Conservation (phyloP, 2,797 vertebrate species). For the Salmo trutta region DNA sequence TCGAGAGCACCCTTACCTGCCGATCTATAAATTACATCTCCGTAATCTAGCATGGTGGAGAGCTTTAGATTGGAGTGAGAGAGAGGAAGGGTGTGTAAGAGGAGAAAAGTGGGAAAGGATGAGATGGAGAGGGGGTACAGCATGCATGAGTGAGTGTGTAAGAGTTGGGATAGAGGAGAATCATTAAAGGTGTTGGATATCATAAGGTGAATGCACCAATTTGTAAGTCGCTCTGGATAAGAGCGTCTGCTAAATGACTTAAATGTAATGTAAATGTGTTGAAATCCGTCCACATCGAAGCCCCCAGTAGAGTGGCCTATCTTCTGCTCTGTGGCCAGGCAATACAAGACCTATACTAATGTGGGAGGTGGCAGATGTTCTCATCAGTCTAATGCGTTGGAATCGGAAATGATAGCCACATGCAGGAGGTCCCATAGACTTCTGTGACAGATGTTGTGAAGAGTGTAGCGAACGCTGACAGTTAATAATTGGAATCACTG, state of each 20-base stretch:
- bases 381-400: conserved; percentile 49
- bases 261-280: conserved; percentile 12
- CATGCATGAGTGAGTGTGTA: neutral
- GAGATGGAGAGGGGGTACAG: conserved; percentile 16
- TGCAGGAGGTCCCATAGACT: neutral
- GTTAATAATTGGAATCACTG: neutral
- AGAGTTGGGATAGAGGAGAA: conserved; percentile 27
- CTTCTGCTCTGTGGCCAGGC: conserved; percentile 56
- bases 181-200: conserved; percentile 14
- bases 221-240: too few species aligned
- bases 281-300: neutral
- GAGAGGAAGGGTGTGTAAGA: conserved; percentile 38
- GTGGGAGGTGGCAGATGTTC: conserved; percentile 66
- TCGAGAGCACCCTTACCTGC: too few species aligned
- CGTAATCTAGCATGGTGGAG: conserved; percentile 45
- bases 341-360: conserved; percentile 52
- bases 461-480: neutral
- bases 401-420: conserved; percentile 44
- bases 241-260: too few species aligned
- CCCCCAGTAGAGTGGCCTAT: conserved; percentile 50
- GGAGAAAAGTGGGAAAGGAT: conserved; percentile 21
- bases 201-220: too few species aligned
- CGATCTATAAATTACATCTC: too few species aligned
- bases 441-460: neutral
- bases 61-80: conserved; percentile 59